Percentiles rank a stretch among this genome's conserved stretches.
Conservation (phyloP, 2,888 invertebrate species). For the Ptilodon capucinus region DNA sequence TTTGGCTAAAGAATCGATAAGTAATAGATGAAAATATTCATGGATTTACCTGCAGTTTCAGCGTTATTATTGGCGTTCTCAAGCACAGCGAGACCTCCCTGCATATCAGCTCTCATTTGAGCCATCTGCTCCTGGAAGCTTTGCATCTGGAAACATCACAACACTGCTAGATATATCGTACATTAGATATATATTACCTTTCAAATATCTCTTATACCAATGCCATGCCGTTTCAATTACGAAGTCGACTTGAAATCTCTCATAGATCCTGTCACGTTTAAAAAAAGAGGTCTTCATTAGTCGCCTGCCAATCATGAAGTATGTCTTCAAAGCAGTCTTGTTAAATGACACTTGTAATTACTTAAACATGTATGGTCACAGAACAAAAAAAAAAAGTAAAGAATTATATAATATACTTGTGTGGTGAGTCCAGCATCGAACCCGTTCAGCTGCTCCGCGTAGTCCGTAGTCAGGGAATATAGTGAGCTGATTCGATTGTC, state of each 20-base stretch:
- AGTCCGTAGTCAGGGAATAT: constrained; percentile 48
- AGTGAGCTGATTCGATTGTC: constrained; percentile 45
- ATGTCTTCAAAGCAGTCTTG: no score
- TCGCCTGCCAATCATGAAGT: no score
- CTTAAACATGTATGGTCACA: no score
- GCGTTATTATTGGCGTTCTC: constrained; percentile 53
- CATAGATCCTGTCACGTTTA: no score
- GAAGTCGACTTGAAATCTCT: no score
- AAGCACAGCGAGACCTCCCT: constrained; percentile 46
- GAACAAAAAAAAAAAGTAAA: no score
- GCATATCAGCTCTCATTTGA: constrained; percentile 53
- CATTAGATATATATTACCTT: background rate
- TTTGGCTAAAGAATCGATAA: no score
- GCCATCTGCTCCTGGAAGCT: constrained; percentile 65
- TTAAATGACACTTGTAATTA: no score
- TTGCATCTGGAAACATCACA: constrained; percentile 45
- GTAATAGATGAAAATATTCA: no score
- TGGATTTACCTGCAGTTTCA: constrained; percentile 63
- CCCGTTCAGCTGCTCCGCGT: constrained; percentile 57
- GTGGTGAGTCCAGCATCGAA: constrained; percentile 58
- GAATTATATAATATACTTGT: constrained; percentile 56
- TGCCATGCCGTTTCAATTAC: no score
- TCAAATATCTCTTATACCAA: no score
- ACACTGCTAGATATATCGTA: background rate
- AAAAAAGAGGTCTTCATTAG: no score